Evolutionary conservation across 2,888 invertebrate genomes (phyloP).

Genomic region (Protophormia terraenovae): DNA sequence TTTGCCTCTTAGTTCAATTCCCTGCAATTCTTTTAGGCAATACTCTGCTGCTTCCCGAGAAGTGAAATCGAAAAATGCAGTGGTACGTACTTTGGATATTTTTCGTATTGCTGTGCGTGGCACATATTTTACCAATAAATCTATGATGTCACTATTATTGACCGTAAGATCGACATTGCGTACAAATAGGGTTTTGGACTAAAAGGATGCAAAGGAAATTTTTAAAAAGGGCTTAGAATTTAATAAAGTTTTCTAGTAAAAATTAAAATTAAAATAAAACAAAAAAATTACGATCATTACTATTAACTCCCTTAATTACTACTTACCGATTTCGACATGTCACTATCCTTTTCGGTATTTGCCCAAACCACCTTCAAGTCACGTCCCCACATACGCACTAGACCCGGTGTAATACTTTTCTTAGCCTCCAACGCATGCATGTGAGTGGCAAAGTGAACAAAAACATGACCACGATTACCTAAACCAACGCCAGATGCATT

Average conservation of each 20-base stretch:
- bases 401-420: constrained; percentile 73
- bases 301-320: too few relatives aligned
- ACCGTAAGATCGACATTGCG: constrained; percentile 74
- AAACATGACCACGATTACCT: constrained; percentile 74
- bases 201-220: background rate
- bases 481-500: background rate
- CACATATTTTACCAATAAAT: constrained; percentile 70
- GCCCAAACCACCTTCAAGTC: constrained; percentile 77
- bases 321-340: constrained; percentile 70
- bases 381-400: constrained; percentile 73
- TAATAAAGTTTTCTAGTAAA: too few relatives aligned
- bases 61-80: constrained; percentile 75
- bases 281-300: too few relatives aligned
- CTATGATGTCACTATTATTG: constrained; percentile 72
- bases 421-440: constrained; percentile 74
- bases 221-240: too few relatives aligned
- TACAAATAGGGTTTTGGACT: constrained; percentile 75
- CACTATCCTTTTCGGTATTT: constrained; percentile 70
- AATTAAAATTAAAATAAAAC: too few relatives aligned
- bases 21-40: constrained; percentile 72
- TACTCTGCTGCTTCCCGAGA: constrained; percentile 72
- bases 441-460: constrained; percentile 74
- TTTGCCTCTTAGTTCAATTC: constrained; percentile 68
- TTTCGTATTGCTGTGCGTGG: constrained; percentile 72
- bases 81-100: constrained; percentile 74